Evolutionary conservation across 2,797 vertebrate genomes (phyloP).

Genomic region (Pangasius larnaudii): DNA sequence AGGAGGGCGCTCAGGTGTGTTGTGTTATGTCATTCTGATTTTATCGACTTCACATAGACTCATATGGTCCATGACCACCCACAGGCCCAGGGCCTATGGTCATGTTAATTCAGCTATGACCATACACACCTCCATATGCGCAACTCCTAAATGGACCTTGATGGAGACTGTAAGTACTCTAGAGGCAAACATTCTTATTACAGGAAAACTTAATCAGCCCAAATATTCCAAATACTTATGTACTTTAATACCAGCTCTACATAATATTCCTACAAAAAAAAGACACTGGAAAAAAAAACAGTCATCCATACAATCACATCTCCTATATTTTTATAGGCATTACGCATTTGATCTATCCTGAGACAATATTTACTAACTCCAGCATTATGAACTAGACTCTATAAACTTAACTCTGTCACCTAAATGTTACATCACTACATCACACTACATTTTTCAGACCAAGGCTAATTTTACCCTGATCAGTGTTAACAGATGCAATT

Average conservation of each 20-base stretch:
- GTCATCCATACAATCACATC: neutral
- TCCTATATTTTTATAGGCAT: neutral
- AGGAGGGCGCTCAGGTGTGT: neutral
- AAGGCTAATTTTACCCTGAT: neutral
- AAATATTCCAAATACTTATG: neutral
- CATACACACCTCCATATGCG: neutral
- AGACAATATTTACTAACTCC: neutral
- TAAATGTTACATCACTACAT: neutral
- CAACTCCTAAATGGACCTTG: neutral
- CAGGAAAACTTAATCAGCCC: neutral
- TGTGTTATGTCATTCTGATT: neutral
- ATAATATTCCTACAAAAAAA: neutral
- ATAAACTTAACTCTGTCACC: neutral
- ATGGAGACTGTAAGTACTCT: neutral
- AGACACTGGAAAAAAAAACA: neutral
- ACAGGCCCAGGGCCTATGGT: neutral
- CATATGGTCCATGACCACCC: slow-evolving; percentile 4
- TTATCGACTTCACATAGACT: neutral
- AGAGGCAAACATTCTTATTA: neutral
- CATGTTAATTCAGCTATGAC: neutral
- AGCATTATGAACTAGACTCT: neutral
- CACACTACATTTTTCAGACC: neutral
- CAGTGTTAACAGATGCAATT: neutral
- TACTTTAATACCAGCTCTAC: neutral
- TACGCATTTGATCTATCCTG: neutral